Evolutionary conservation across 1,140 invertebrate species (phyloP).

Genomic region (Apolygus lucorum): DNA sequence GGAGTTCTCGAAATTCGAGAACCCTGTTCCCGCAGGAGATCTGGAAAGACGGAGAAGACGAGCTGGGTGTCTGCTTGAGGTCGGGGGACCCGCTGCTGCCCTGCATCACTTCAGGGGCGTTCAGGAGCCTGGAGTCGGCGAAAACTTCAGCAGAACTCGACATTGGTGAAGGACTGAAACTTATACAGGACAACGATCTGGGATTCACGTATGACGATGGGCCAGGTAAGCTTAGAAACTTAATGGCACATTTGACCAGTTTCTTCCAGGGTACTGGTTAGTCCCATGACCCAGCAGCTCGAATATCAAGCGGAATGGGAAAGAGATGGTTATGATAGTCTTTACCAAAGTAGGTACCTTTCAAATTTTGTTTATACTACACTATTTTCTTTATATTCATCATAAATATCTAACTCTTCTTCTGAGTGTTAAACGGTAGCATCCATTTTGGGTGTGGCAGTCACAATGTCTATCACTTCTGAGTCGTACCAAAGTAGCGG

Average conservation of each 20-base stretch:
- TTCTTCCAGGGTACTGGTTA: background rate
- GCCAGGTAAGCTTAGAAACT: background rate
- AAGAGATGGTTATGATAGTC: too few species aligned
- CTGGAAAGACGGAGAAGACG: background rate
- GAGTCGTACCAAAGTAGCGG: too few species aligned
- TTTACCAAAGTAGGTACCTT: too few species aligned
- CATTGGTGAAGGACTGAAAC: conserved; percentile 19
- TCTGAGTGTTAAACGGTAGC: too few species aligned
- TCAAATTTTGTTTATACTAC: too few species aligned
- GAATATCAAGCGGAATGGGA: too few species aligned
- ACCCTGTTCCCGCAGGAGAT: background rate
- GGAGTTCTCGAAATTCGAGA: background rate
- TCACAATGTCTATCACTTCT: too few species aligned
- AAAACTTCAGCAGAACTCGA: conserved; percentile 9
- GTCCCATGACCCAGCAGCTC: too few species aligned
- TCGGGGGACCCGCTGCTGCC: conserved; percentile 23
- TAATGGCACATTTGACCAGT: background rate
- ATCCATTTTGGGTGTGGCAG: too few species aligned
- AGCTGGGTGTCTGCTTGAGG: conserved; percentile 21
- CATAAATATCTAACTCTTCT: too few species aligned
- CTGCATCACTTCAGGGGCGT: conserved; percentile 24
- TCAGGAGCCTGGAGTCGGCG: conserved; percentile 21
- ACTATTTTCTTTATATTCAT: too few species aligned
- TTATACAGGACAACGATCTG: conserved; percentile 20
- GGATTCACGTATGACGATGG: background rate